These are phyloP conservation scores for Psittacara wagleri DNA, from an alignment of 2,113 vertebrate species.

Conservation along the genomic window DNA sequence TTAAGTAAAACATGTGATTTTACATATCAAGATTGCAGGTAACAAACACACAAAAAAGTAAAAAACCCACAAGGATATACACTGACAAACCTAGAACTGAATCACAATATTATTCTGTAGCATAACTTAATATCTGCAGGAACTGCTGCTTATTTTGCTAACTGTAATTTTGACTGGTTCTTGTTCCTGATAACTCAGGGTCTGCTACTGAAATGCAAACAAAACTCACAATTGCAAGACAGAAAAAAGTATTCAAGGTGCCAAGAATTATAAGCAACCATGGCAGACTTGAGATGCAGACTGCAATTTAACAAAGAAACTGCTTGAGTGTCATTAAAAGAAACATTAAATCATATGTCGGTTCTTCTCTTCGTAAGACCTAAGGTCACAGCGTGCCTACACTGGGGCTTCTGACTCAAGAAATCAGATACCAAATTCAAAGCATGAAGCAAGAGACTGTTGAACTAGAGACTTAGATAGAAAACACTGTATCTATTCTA, in stretches of 20 bases:
- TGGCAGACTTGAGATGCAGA: background rate
- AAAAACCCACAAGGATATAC: background rate
- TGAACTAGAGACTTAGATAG: background rate
- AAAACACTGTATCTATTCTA: background rate
- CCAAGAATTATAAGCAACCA: background rate
- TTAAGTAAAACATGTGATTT: background rate
- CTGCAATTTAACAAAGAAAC: background rate
- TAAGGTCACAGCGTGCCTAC: background rate
- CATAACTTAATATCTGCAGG: fast-evolving
- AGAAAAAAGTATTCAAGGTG: background rate
- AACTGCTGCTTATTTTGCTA: background rate
- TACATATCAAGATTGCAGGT: background rate
- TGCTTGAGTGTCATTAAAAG: background rate
- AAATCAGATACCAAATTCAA: background rate
- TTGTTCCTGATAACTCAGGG: background rate
- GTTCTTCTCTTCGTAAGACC: background rate
- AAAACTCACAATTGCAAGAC: background rate
- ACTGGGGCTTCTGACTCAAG: background rate
- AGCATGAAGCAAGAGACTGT: background rate
- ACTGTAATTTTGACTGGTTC: background rate
- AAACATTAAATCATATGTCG: background rate
- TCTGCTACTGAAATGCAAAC: background rate
- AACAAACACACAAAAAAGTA: background rate
- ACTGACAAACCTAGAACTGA: background rate
- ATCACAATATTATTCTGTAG: background rate